Base-by-base conservation (phyloP, 2,113 vertebrate species). In the Motacilla tschutschensis region DNA sequence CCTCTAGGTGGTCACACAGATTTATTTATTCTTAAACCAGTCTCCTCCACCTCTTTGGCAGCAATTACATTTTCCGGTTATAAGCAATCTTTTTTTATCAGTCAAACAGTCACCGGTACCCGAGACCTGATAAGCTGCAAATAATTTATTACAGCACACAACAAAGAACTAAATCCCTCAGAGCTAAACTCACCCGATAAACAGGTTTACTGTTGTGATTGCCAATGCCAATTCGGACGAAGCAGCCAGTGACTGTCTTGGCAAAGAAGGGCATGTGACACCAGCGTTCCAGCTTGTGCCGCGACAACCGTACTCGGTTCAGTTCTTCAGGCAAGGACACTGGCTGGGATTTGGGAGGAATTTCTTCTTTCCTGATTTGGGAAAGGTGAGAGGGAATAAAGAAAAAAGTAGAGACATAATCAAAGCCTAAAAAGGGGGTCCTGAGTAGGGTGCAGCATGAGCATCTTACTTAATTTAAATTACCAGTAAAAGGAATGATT, bases 201-300 rank as follows among this genome's bases (percentile, higher is more conserved):
- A 99, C 99, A 60, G 99, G 99, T 95, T 99, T 99, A 80, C 98
- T 99, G 94, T 99, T 99, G 96, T 98, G 98, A 97, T 99, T 99
- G 72, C 99, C 99, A 26, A 99, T 99, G 77, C 99, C 99, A 83
- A 99, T 99, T 44, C 99, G 97, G 43, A 99, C 99, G 79, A 99
- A 99, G 96, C 99, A 99, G 62, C 99, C 99, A 2, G 98, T 99
- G 70, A 99, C 99, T 0, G 99, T 99, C 96, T 99, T 99, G 48
- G 98, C 97, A 71, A 99, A 99, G 95, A 99, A 99, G 51, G 99
- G 99, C 99, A 99, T 99, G 90, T 99, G 99, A 96, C 99, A 99
- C 99, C 99, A 99, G 55, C 98, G 99, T 47, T 99, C 99, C 90
- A 99, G 95, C 92, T 99, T 99, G 95, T 99, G 98, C 75, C 99